A percentile compares a stretch with the other conserved stretches of the same genome.
phyloP scores from a whole-genome alignment of 1,140 invertebrate genomes.

The Neodiprion lecontei region DNA sequence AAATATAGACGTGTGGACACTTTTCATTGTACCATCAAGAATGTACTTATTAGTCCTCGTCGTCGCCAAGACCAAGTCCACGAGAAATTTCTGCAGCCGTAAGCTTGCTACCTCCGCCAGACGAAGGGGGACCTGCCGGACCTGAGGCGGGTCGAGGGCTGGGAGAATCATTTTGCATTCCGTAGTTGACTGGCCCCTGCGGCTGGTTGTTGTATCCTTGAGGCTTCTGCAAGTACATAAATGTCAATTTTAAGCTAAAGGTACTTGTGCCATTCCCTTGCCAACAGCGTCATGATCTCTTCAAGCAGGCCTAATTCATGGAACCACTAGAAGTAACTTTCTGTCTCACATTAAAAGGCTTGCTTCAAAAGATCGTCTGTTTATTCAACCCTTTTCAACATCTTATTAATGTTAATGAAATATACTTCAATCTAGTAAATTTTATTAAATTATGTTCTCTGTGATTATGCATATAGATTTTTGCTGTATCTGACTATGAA shows the following conservation, averaged over 20 bases:
- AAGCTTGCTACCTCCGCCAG: slow-evolving; percentile 43
- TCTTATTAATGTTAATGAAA: no score
- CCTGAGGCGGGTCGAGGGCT: slow-evolving; percentile 26
- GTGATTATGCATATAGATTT: no score
- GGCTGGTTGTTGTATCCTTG: slow-evolving; percentile 27
- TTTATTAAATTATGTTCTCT: no score
- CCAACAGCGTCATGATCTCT: no score
- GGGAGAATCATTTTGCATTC: slow-evolving; percentile 23
- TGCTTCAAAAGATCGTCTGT: slow-evolving; percentile 2
- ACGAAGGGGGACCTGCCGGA: slow-evolving; percentile 33
- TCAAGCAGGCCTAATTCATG: no score
- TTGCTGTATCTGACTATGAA: no score
- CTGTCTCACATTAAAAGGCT: neutral
- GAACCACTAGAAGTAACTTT: no score
- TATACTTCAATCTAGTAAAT: no score
- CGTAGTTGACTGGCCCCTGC: slow-evolving; percentile 24
- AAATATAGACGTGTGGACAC: neutral
- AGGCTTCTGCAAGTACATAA: slow-evolving; percentile 30
- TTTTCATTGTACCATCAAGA: neutral
- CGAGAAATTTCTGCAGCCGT: slow-evolving; percentile 55
- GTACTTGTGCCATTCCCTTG: no score
- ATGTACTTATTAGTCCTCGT: slow-evolving; percentile 39
- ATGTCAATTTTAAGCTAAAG: no score
- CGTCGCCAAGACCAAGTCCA: slow-evolving; percentile 52
- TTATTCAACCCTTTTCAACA: no score